Conservation (phyloP, 2,797 vertebrate genomes). For the Hafferia zeledoni region DNA sequence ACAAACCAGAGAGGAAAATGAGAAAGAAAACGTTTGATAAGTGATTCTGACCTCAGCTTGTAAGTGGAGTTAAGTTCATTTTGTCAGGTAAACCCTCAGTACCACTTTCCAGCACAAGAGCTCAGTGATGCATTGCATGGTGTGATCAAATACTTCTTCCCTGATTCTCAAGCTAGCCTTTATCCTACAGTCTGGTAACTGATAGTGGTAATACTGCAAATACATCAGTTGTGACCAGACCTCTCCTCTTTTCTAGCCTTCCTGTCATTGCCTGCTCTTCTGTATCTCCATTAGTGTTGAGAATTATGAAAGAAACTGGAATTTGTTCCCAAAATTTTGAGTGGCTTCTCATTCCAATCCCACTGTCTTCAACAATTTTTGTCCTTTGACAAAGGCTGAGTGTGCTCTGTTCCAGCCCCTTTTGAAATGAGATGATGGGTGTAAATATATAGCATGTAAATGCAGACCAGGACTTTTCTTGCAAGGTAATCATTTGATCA, state of each 20-base stretch:
- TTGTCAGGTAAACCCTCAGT: neutral
- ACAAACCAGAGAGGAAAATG: neutral
- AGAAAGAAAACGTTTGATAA: slow-evolving; percentile 4
- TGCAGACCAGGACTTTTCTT: neutral
- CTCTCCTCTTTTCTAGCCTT: neutral
- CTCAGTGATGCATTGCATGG: neutral
- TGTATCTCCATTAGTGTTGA: slow-evolving; percentile 7
- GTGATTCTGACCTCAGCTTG: neutral
- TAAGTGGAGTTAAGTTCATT: neutral
- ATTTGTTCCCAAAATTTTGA: neutral
- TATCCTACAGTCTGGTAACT: slow-evolving; percentile 14
- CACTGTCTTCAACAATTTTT: neutral
- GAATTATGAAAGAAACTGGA: slow-evolving; percentile 13
- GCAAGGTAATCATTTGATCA: neutral
- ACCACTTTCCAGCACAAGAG: neutral
- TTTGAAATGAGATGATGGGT: neutral
- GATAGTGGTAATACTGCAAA: neutral
- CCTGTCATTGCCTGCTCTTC: neutral
- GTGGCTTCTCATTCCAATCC: neutral
- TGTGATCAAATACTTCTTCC: slow-evolving; percentile 24
- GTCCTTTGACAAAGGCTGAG: neutral
- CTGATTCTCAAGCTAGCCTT: neutral
- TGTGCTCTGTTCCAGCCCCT: neutral
- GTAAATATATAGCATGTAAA: neutral
- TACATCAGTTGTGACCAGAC: neutral